Evolutionary conservation across 2,113 vertebrate species (phyloP).

Genomic region (Coregonus clupeaformis): DNA sequence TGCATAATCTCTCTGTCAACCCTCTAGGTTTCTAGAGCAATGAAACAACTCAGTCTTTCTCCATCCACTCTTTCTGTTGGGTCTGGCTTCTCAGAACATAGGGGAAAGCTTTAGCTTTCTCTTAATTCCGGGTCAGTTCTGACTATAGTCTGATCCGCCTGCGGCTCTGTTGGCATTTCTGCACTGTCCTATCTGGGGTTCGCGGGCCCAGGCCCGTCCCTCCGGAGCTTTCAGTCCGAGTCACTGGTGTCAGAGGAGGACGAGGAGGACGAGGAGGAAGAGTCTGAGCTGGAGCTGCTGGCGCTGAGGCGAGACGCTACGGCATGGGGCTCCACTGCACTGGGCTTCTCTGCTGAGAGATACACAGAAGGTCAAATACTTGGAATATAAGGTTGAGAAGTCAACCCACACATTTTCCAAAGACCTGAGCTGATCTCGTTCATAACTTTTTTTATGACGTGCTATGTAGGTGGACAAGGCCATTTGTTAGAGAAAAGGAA

Average conservation of each 20-base stretch:
- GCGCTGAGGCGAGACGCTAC: conserved; percentile 87
- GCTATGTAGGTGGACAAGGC: too few species aligned
- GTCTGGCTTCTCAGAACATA: neutral
- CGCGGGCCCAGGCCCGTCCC: neutral
- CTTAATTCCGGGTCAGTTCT: neutral
- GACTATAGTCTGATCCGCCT: conserved; percentile 19
- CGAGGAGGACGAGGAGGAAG: conserved; percentile 84
- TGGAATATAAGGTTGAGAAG: neutral
- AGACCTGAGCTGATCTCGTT: too few species aligned
- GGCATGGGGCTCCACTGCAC: conserved; percentile 69
- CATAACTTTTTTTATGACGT: too few species aligned
- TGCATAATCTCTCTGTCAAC: neutral
- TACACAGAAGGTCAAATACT: neutral
- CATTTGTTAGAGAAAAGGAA: too few species aligned
- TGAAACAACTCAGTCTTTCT: neutral
- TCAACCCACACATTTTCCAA: too few species aligned
- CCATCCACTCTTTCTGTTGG: neutral
- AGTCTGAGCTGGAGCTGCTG: conserved; percentile 87
- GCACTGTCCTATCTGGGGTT: neutral
- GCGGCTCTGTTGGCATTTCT: conserved; percentile 36
- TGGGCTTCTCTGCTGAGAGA: conserved; percentile 79
- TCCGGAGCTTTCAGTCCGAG: conserved; percentile 52
- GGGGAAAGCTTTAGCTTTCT: neutral
- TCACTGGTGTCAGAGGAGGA: conserved; percentile 93
- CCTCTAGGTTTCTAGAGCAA: conserved; percentile 5